Base-by-base conservation (phyloP, 92 coral and sea anemone genomes). In the Ricordea florida region DNA sequence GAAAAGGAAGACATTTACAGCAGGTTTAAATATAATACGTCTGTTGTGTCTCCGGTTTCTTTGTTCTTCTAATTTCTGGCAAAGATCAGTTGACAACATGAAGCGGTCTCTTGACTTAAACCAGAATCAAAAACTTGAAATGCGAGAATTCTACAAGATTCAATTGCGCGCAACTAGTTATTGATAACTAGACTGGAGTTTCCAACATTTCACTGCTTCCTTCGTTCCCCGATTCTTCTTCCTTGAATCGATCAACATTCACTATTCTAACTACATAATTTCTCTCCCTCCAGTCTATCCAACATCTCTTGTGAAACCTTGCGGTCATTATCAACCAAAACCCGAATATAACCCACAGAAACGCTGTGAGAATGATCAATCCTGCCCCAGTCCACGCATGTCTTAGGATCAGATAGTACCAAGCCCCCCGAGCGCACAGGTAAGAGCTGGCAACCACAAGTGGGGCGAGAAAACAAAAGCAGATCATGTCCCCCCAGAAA, bases 391-490 rank as follows among this genome's bases (percentile, higher is more conserved):
- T 79, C 93, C 93, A 81, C 55, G 67, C 48, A 11, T 85, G 85
- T 31, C 86, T 82, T 47, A 83, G 30, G 26, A 55, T 37, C 61
- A 92, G 79, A 66, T 96, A 96, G 81, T 96, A 80, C 83, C 86
- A 89, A 32, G 99, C 89, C 23, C 99, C 99, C 55, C 92, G 87
- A 1, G 78, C 88, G 21, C 99, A 96, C n/a, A 96, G 90, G 13
- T 82, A 90, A 3, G 96, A 87, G 57, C 97, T 91, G 9, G 83
- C 80, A 8, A 84, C 55, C 1, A 87, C 94, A 56, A 96, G 42
- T 9, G 99, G 99, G 10, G 96, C 81, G 8, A 96, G 83, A 27
- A 96, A 67, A 4, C 87, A 33, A 33, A 96, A 82, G 61, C 99
- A 96, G 0, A 69, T 22, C 17, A 86, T 22, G 72, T 96, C 99